phyloP scores from a whole-genome alignment of 2,113 vertebrate genomes.

The Lanius collurio region DNA sequence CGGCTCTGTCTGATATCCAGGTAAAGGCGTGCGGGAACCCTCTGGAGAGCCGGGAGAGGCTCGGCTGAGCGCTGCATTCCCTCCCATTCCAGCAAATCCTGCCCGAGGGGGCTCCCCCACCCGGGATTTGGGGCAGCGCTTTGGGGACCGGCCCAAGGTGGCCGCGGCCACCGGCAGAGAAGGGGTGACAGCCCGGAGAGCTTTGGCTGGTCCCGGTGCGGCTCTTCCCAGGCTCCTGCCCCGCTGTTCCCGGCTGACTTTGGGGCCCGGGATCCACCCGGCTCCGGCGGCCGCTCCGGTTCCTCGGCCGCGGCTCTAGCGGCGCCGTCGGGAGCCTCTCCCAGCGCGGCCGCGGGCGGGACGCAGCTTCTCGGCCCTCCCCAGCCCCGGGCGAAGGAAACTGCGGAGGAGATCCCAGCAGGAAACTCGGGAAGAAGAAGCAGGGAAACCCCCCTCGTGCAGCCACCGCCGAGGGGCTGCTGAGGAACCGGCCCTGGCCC shows the following conservation, averaged over 20 bases:
- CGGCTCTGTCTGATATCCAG: not conserved
- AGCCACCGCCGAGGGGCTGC: not conserved
- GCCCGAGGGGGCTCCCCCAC: not conserved
- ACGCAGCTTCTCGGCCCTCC: too few relatives aligned
- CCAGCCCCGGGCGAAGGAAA: not conserved
- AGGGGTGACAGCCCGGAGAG: not conserved
- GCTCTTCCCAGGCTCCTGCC: not conserved
- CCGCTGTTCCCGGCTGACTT: not conserved
- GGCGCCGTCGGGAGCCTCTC: too few relatives aligned
- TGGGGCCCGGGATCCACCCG: not conserved
- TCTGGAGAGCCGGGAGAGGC: not conserved
- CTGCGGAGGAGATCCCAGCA: not conserved
- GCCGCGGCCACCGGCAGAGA: not conserved
- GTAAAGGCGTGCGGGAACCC: not conserved
- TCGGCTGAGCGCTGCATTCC: fast-evolving
- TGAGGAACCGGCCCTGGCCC: not conserved
- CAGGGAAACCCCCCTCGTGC: not conserved
- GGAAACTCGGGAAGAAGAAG: not conserved
- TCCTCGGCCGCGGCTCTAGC: not conserved
- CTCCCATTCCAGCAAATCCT: fast-evolving
- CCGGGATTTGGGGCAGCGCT: fast-evolving
- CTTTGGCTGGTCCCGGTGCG: not conserved
- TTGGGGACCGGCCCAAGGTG: fast-evolving
- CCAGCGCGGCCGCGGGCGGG: too few relatives aligned
- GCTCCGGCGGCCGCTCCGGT: not conserved